Conservation (phyloP, 2,888 invertebrate genomes). For the Ophion slaviceki region DNA sequence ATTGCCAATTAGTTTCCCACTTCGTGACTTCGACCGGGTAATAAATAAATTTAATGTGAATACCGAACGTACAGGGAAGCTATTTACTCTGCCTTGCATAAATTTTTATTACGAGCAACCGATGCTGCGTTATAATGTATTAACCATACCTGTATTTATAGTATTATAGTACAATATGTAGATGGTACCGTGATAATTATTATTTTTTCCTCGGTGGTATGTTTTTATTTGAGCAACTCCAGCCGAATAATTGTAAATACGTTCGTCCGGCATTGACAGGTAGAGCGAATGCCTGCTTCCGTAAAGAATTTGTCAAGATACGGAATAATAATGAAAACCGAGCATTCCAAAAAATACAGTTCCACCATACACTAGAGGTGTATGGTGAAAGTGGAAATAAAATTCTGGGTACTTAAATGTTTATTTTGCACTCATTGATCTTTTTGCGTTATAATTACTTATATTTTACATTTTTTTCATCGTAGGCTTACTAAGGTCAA, state of each 20-base stretch:
- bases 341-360: too few species aligned
- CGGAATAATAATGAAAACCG: too few species aligned
- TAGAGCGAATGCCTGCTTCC: too few species aligned
- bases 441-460: too few species aligned
- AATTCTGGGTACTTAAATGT: too few species aligned
- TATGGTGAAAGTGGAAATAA: too few species aligned
- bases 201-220: neutral
- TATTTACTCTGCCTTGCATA: neutral
- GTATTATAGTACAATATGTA: neutral
- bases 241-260: neutral
- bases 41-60: constrained; percentile 54
- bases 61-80: constrained; percentile 7
- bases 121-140: neutral
- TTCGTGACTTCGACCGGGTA: constrained; percentile 32
- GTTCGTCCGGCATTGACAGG: neutral
- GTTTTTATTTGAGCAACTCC: neutral
- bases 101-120: constrained; percentile 11
- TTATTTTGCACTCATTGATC: too few species aligned
- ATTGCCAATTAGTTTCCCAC: constrained; percentile 65
- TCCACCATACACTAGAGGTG: too few species aligned
- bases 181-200: neutral
- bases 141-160: neutral
- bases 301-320: too few species aligned
- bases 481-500: too few species aligned
- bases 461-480: too few species aligned